These are phyloP conservation scores for Bergia puertoricense DNA, from an alignment of 92 coral and sea anemone species.

Conservation along the genomic window DNA sequence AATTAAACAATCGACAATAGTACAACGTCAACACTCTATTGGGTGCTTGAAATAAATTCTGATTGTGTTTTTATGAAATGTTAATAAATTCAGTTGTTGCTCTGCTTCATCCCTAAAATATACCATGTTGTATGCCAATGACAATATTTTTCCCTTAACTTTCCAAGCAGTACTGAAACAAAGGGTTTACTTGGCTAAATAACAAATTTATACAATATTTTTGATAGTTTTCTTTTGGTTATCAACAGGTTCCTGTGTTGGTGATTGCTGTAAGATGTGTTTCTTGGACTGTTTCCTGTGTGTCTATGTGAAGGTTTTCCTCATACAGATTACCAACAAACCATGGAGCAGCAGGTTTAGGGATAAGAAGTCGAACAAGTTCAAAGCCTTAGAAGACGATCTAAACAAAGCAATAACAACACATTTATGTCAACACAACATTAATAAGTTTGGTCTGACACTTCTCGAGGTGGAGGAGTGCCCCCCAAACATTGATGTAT, in stretches of 20 bases:
- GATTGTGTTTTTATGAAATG: no score
- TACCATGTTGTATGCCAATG: no score
- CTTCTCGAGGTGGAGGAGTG: constrained; percentile 31
- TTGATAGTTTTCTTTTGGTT: neutral
- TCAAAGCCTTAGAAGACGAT: constrained; percentile 32
- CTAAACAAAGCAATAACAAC: constrained; percentile 29
- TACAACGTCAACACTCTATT: no score
- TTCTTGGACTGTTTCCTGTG: constrained; percentile 57
- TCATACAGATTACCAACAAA: constrained; percentile 33
- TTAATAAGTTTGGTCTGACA: neutral
- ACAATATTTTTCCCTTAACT: no score
- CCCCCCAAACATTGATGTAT: constrained; percentile 11
- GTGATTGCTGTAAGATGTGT: constrained; percentile 64
- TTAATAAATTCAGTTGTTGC: no score
- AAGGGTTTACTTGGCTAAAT: no score
- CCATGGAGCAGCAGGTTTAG: constrained; percentile 35
- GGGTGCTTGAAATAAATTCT: no score
- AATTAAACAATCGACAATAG: no score
- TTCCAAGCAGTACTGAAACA: no score
- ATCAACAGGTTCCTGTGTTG: constrained; percentile 52
- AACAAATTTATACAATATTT: no score
- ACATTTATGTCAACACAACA: constrained; percentile 9
- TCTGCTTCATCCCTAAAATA: no score
- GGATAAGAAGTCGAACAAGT: constrained; percentile 27
- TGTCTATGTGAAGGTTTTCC: constrained; percentile 44